These are phyloP conservation scores for Anguilla japonica DNA, from an alignment of 2,113 vertebrate species.

Conservation along the genomic window DNA sequence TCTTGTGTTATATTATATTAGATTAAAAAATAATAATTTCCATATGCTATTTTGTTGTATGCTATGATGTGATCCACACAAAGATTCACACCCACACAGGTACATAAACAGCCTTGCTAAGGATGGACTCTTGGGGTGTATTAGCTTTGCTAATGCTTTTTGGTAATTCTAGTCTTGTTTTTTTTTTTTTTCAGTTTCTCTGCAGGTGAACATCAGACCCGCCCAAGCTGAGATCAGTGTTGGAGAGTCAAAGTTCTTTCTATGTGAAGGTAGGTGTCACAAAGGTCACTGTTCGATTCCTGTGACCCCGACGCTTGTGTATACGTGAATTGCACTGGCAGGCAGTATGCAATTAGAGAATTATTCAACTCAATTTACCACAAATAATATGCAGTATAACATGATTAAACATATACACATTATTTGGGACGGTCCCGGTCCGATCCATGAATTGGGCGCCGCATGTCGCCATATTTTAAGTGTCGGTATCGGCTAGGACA, in stretches of 20 bases:
- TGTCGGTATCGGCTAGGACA: too few relatives aligned
- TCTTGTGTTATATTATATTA: too few relatives aligned
- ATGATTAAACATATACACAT: not conserved
- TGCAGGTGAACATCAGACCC: conserved; percentile 92
- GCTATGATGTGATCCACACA: too few relatives aligned
- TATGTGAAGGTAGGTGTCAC: conserved; percentile 84
- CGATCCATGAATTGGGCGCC: too few relatives aligned
- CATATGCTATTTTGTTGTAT: too few relatives aligned
- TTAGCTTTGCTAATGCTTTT: not conserved
- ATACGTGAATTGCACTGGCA: not conserved
- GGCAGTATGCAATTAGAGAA: not conserved
- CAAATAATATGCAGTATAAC: too few relatives aligned
- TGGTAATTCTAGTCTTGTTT: conserved; percentile 28
- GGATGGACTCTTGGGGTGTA: too few relatives aligned
- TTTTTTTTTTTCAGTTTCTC: conserved; percentile 71
- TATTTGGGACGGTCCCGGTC: too few relatives aligned
- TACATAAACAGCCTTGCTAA: too few relatives aligned
- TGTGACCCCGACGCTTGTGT: not conserved
- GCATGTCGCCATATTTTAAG: too few relatives aligned
- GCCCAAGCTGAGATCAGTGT: conserved; percentile 93
- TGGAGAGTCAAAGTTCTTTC: conserved; percentile 97
- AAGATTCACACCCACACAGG: too few relatives aligned
- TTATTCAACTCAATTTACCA: not conserved
- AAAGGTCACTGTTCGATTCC: not conserved
- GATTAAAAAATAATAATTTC: too few relatives aligned